These are phyloP conservation scores for Leptonema lineaticorne DNA, from an alignment of 1,140 invertebrate genomes.

Conservation along the genomic window DNA sequence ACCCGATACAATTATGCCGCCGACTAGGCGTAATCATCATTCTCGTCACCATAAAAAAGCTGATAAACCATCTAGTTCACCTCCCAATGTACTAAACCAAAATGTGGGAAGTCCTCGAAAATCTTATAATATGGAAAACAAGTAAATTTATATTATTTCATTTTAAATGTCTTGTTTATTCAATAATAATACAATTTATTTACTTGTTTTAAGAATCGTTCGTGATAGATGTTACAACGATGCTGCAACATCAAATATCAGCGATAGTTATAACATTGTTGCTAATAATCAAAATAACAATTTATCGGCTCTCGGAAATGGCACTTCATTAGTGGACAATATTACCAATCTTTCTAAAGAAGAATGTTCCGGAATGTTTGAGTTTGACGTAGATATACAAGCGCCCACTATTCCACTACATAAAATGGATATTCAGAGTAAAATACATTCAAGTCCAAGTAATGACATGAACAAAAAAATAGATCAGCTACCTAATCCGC, in stretches of 20 bases:
- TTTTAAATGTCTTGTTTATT: background rate
- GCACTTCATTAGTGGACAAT: slow-evolving; percentile 46
- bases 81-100: slow-evolving; percentile 22
- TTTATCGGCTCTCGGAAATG: slow-evolving; percentile 22
- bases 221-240: slow-evolving; percentile 34
- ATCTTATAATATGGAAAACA: slow-evolving; percentile 36
- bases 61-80: slow-evolving; percentile 19
- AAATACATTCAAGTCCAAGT: background rate
- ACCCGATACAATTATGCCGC: slow-evolving; percentile 57
- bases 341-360: slow-evolving; percentile 53
- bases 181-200: background rate
- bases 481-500: slow-evolving; percentile 45
- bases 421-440: background rate
- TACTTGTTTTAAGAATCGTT: slow-evolving; percentile 24
- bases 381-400: slow-evolving; percentile 52
- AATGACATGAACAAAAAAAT: slow-evolving; percentile 14
- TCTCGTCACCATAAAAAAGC: slow-evolving; percentile 51
- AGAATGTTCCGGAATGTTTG: slow-evolving; percentile 54
- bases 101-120: slow-evolving; percentile 31
- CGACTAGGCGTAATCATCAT: slow-evolving; percentile 50
- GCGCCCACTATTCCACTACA: background rate
- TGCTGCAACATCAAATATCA: slow-evolving; percentile 11
- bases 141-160: slow-evolving; percentile 10
- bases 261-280: slow-evolving; percentile 17
- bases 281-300: slow-evolving; percentile 18